Conservation (phyloP, 2,797 vertebrate genomes). For the Synaphobranchus kaupii region DNA sequence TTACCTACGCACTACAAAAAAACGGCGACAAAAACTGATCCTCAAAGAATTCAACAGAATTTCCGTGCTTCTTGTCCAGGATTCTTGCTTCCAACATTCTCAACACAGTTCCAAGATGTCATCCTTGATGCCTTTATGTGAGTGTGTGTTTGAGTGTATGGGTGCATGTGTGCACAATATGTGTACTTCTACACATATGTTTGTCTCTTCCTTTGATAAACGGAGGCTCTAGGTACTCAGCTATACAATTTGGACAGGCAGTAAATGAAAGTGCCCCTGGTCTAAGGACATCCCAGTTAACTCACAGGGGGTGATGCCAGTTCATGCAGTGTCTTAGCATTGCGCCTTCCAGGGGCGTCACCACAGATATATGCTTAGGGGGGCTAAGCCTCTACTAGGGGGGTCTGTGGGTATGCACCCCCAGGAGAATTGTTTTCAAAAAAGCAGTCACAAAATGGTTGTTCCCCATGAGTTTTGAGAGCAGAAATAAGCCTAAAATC, state of each 20-base stretch:
- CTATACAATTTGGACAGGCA: neutral
- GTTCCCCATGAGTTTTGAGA: too few species aligned
- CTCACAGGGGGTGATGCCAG: neutral
- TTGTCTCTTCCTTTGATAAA: neutral
- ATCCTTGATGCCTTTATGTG: neutral
- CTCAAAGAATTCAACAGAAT: neutral
- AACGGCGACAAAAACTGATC: neutral
- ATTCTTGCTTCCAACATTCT: neutral
- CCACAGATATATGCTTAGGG: too few species aligned
- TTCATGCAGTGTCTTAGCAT: neutral
- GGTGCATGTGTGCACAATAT: neutral
- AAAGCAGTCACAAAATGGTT: too few species aligned
- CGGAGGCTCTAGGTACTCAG: neutral
- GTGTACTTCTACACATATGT: neutral
- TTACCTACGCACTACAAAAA: neutral
- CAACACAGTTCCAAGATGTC: neutral
- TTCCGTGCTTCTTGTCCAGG: neutral
- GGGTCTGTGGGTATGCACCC: too few species aligned
- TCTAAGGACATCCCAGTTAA: neutral
- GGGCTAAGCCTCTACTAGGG: too few species aligned
- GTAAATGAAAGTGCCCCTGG: neutral
- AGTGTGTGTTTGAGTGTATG: neutral
- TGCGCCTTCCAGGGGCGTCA: too few species aligned
- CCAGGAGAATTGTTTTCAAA: too few species aligned
- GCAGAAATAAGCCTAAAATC: too few species aligned